These are phyloP conservation scores for Ameiurus melas DNA, from an alignment of 2,113 vertebrate genomes.

Conservation along the genomic window DNA sequence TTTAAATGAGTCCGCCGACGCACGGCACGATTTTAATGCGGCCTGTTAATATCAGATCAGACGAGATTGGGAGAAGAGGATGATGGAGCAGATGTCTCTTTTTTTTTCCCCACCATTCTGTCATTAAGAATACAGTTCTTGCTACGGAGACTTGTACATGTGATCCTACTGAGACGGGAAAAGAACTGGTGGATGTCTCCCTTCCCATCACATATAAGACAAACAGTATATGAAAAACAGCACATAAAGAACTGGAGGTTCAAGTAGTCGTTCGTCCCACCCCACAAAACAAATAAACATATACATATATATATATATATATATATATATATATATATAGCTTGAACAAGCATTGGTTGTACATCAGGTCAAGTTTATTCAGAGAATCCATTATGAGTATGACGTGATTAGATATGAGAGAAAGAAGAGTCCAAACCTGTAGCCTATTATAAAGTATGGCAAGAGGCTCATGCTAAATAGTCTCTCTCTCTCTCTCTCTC, in stretches of 20 bases:
- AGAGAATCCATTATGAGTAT: neutral
- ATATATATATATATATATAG: no score
- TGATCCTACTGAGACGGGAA: neutral
- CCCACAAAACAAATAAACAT: no score
- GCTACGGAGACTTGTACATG: neutral
- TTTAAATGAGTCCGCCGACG: constrained; percentile 78
- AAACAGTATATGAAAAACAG: neutral
- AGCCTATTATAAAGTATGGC: neutral
- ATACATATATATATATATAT: no score
- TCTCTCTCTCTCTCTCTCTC: neutral
- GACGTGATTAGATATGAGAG: constrained; percentile 27
- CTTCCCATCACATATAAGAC: neutral
- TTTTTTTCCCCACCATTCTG: constrained; percentile 68
- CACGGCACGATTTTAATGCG: constrained; percentile 78
- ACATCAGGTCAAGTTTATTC: neutral
- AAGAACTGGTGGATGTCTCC: no score
- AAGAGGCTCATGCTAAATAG: constrained; percentile 4
- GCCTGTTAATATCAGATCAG: constrained; percentile 77
- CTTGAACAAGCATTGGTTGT: neutral
- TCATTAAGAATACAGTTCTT: neutral
- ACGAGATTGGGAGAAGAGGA: constrained; percentile 65
- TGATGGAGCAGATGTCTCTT: constrained; percentile 72
- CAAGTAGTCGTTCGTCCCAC: neutral
- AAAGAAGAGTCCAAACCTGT: constrained; percentile 31
- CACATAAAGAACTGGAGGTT: neutral